Base-by-base conservation (phyloP, 2,888 invertebrate genomes). In the Caenorhabditis sp. region DNA sequence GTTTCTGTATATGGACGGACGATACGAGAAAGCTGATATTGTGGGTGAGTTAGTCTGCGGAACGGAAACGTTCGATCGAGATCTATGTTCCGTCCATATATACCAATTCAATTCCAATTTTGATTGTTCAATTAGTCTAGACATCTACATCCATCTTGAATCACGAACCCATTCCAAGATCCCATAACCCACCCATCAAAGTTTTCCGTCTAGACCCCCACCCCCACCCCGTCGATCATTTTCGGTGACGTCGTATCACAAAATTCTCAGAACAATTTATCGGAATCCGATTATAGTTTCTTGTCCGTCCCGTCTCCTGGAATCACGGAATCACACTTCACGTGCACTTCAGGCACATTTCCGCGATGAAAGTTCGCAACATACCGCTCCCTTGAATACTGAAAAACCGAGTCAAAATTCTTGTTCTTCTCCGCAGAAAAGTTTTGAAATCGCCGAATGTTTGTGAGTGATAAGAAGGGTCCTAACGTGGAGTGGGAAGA, bases 391-490 rank as follows among this genome's bases (percentile, higher is more conserved):
- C n/a, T n/a, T n/a, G n/a, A n/a, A n/a, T n/a, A n/a, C n/a, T n/a
- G n/a, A n/a, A n/a, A n/a, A n/a, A n/a, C n/a, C n/a, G n/a, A n/a
- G n/a, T n/a, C n/a, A n/a, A n/a, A n/a, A n/a, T n/a, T n/a, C n/a
- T n/a, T n/a, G n/a, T n/a, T n/a, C n/a, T n/a, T n/a, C n/a, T n/a
- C n/a, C n/a, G n/a, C n/a, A n/a, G 32, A 32, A 32, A 56, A 56
- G 28, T n/a, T 24, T 15, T 18, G 47, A 2, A 47, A 47, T 4
- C 11, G 4, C 3, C 5, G 20, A 18, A 11, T 47, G 47, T 18
- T 47, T 47, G 47, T 47, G 40, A 11, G 47, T 47, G 44, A 61
- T 61, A 44, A 61, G 61, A 9, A 44, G 18, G 56, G 35, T 32
- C 56, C 32, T 20, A 40, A 40, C 40, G 40, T 40, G 40, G 40